These are phyloP conservation scores for Pseudococcus viburni DNA, from an alignment of 2,888 invertebrate species.

Conservation along the genomic window DNA sequence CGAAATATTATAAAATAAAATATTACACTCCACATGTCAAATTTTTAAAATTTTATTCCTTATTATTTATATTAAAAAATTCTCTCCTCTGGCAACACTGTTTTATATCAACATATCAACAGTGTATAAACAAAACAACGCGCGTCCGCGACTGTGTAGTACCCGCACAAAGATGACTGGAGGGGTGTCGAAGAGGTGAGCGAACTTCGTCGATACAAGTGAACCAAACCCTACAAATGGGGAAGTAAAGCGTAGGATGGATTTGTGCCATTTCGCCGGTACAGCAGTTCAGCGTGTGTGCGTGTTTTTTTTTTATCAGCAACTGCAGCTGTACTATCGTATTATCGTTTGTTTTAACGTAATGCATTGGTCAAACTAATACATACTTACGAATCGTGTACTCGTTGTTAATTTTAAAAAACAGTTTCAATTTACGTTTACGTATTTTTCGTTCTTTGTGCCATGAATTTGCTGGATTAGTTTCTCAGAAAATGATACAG, in stretches of 20 bases:
- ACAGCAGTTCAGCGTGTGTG: neutral
- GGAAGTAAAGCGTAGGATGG: slow-evolving; percentile 48
- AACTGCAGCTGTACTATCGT: neutral
- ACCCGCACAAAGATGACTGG: neutral
- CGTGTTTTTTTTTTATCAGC: slow-evolving; percentile 21
- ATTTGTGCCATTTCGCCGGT: slow-evolving; percentile 44
- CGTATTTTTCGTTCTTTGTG: neutral
- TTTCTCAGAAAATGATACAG: neutral
- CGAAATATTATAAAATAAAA: no score
- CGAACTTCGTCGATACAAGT: slow-evolving; percentile 30
- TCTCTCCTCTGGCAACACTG: slow-evolving; percentile 3
- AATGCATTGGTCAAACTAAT: neutral
- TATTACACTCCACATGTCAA: no score
- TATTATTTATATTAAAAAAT: no score
- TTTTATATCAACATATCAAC: neutral
- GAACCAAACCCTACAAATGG: slow-evolving; percentile 27
- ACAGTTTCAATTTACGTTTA: neutral
- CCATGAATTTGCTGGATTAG: neutral
- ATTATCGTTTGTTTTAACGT: neutral
- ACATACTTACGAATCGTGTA: neutral
- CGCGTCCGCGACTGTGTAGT: neutral
- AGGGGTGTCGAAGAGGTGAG: slow-evolving; percentile 43
- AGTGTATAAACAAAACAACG: slow-evolving; percentile 17
- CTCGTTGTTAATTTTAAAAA: no score
- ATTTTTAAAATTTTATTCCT: no score